Evolutionary conservation across 1,140 invertebrate species (phyloP), one percentile per base, ranked within the genome.

Genomic region (Caerostris extrusa): DNA sequence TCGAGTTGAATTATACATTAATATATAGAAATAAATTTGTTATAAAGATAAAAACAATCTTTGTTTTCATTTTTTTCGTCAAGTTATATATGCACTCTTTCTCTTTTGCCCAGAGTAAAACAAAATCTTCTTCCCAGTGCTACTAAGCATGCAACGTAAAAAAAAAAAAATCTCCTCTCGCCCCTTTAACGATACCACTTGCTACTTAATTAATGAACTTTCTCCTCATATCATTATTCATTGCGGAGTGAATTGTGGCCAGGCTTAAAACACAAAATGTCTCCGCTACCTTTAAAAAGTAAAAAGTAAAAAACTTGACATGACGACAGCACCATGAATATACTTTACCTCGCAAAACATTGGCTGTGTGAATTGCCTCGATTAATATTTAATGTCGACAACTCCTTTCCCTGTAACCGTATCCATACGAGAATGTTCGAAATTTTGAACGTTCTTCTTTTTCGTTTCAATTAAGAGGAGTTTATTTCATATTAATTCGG

Each of bases 371-470:
- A 50, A 10, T 91, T 55, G 86, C 6, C 53, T 5, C 34, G 34
- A 77, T 77, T 77, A 77, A 77, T 77, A 77, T 77, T 77, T 77
- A 77, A 77, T 50, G 34, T 34, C 71, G 34, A 77, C 71, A 77
- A 8, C 19, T 10, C 34, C 53, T 77, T 34, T 77, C 3, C 71
- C 8, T 77, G 67, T 34, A 77, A 19, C 71, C 53, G 71, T 77
- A 50, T 12, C 71, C 71, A 12, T 53, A 50, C 12, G 8, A 12
- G 8, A 5, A 12, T 12, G 71, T 77, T n/a, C 12, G 53, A 50
- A 77, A 12, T 77, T 50, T 8, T 34, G 12, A n/a, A 12, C 53
- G 34, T 50, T 34, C 67, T 71, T 34, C 67, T 34, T 19, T 67
- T 17, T 6, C 61, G 6, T 67, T 14, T 67, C n/a, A 67, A n/a